Conservation (phyloP, 2,113 vertebrate genomes). For the Callorhinus ursinus region DNA sequence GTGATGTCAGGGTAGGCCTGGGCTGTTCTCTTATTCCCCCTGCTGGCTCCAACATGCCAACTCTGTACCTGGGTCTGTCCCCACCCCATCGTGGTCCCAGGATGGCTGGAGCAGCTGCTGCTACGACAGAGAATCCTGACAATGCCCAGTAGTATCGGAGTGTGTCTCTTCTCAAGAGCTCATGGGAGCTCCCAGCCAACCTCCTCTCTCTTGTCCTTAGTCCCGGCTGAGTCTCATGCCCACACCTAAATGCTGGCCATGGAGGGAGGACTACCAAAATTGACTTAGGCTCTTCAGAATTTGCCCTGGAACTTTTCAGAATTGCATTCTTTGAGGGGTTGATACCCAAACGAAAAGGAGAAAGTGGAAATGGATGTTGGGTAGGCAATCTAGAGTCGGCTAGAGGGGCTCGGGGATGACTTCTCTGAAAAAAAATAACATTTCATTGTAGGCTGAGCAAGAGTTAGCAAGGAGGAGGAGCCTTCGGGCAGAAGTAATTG, state of each 20-base stretch:
- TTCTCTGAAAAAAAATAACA: background rate
- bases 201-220: background rate
- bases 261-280: rapidly evolving
- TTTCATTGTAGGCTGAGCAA: background rate
- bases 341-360: background rate
- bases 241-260: background rate
- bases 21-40: background rate
- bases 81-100: background rate
- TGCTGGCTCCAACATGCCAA: background rate
- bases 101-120: background rate
- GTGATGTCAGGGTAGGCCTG: background rate
- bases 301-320: background rate
- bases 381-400: background rate
- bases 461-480: background rate
- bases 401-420: background rate
- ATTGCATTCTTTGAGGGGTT: background rate
- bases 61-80: too few relatives aligned
- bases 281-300: background rate
- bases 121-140: background rate
- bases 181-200: background rate
- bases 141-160: background rate
- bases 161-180: background rate
- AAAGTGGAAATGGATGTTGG: background rate
- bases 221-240: background rate
- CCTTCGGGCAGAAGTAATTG: background rate